Percentiles rank a stretch among this genome's conserved stretches.
Conservation (phyloP, 2,888 invertebrate species). For the Hirtodrosophila trivittata region DNA sequence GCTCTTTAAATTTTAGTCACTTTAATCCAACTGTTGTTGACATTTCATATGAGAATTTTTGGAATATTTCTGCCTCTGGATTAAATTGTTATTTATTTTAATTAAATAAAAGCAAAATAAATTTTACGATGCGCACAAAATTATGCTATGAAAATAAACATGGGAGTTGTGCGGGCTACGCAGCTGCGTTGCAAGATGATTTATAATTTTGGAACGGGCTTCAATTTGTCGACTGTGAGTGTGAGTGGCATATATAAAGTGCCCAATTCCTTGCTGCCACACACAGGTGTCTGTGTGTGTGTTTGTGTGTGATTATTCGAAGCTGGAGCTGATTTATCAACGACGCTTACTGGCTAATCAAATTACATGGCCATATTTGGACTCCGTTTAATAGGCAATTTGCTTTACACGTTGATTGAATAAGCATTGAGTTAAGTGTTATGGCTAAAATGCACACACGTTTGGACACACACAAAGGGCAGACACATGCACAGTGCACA, state of each 20-base stretch:
- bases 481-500: constrained; percentile 1
- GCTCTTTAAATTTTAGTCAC: too few species aligned
- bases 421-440: constrained; percentile 43
- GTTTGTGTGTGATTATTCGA: constrained; percentile 4
- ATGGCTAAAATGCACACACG: constrained; percentile 10
- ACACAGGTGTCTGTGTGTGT: constrained; percentile 3
- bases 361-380: constrained; percentile 47
- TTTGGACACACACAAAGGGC: neutral
- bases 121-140: constrained; percentile 24
- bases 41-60: constrained; percentile 5
- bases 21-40: neutral
- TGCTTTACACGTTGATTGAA: constrained; percentile 64
- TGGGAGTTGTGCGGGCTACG: constrained; percentile 6
- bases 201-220: constrained; percentile 28
- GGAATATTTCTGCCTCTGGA: too few species aligned
- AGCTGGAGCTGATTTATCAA: constrained; percentile 39
- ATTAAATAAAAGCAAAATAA: neutral
- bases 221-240: constrained; percentile 1
- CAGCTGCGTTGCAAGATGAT: constrained; percentile 11
- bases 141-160: constrained; percentile 19
- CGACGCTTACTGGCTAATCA: constrained; percentile 41
- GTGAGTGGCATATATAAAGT: constrained; percentile 24
- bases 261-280: neutral
- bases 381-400: constrained; percentile 65
- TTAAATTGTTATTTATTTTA: too few species aligned